Evolutionary conservation across 1,140 invertebrate genomes (phyloP).

Genomic region (Drosophila dunni): DNA sequence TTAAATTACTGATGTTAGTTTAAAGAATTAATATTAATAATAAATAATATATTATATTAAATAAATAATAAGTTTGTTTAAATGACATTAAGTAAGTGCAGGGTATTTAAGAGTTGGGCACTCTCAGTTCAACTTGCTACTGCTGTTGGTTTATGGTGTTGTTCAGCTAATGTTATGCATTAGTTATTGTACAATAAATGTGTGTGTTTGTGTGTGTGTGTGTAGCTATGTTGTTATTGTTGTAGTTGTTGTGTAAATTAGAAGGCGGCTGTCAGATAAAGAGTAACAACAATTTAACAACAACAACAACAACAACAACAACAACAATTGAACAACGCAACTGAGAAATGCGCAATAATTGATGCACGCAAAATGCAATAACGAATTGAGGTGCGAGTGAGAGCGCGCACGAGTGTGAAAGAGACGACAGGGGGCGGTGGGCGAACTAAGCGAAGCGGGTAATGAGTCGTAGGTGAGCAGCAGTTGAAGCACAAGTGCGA

Average conservation of each 20-base stretch:
- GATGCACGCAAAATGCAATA: constrained; percentile 81
- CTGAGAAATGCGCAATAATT: constrained; percentile 80
- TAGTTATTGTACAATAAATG: constrained; percentile 65
- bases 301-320: constrained; percentile 22
- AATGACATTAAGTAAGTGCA: neutral
- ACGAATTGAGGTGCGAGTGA: constrained; percentile 44
- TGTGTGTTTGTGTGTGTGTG: constrained; percentile 23
- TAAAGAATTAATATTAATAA: no score
- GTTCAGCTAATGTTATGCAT: constrained; percentile 63
- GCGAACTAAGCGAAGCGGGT: constrained; percentile 1
- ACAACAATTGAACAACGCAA: constrained; percentile 70
- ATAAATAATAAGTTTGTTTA: no score
- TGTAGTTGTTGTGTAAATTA: constrained; percentile 70
- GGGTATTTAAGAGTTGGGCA: neutral
- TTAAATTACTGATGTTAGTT: no score
- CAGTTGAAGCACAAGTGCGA: neutral
- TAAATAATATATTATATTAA: no score
- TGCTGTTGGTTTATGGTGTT: constrained; percentile 20
- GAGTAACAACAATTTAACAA: constrained; percentile 33
- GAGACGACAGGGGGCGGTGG: neutral
- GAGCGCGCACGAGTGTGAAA: neutral
- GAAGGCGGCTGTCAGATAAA: constrained; percentile 79
- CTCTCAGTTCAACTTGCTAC: neutral
- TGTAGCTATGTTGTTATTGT: constrained; percentile 27
- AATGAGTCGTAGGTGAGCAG: constrained; percentile 41